These are phyloP conservation scores for Azorinus chamasolen DNA, from an alignment of 2,888 invertebrate genomes.

Conservation along the genomic window DNA sequence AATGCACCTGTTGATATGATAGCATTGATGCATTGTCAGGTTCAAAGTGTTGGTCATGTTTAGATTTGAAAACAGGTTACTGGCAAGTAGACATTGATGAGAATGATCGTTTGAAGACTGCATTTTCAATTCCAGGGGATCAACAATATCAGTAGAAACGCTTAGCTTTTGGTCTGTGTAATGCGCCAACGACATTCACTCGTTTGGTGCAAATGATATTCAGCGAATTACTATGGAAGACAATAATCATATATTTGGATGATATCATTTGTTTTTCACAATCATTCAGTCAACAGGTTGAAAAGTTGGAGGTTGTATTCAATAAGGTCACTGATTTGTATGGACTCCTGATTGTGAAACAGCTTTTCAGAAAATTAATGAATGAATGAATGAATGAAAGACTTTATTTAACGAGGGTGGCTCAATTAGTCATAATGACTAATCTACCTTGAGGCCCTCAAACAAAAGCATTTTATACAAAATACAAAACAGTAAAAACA, in stretches of 20 bases:
- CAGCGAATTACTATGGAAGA: slow-evolving; percentile 25
- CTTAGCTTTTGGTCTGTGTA: slow-evolving; percentile 57
- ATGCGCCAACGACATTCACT: slow-evolving; percentile 48
- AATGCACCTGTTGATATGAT: slow-evolving; percentile 49
- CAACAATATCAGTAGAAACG: slow-evolving; percentile 50
- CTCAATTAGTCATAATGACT: no score
- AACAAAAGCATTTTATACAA: no score
- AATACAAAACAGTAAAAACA: no score
- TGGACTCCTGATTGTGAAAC: slow-evolving; percentile 30
- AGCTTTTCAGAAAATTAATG: slow-evolving; percentile 12
- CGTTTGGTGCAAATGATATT: slow-evolving; percentile 47
- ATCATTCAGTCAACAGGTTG: slow-evolving; percentile 31
- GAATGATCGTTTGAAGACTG: slow-evolving; percentile 38
- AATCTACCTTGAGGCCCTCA: no score
- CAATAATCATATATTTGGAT: slow-evolving; percentile 46
- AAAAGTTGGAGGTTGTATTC: slow-evolving; percentile 41
- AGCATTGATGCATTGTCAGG: slow-evolving; percentile 41
- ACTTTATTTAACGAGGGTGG: no score
- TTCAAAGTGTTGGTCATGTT: slow-evolving; percentile 34
- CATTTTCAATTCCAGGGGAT: slow-evolving; percentile 35
- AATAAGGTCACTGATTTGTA: slow-evolving; percentile 28
- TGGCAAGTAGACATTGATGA: no score
- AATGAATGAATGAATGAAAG: no score
- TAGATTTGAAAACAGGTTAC: slow-evolving; percentile 53
- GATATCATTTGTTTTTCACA: slow-evolving; percentile 43